Conservation (phyloP, 2,888 invertebrate genomes). For the Lepidochitona cinerea region DNA sequence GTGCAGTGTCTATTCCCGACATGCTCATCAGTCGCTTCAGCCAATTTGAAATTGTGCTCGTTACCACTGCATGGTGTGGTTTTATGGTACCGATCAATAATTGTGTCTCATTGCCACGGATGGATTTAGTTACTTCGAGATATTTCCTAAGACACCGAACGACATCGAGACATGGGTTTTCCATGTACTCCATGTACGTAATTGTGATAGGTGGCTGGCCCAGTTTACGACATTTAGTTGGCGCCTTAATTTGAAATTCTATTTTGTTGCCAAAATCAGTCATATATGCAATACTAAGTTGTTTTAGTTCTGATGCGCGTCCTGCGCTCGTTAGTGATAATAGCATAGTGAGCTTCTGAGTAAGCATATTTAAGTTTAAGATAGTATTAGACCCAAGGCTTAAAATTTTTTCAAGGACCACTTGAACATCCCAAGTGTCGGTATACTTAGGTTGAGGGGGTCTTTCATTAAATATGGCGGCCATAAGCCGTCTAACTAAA, state of each 20-base stretch:
- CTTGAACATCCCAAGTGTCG: constrained; percentile 15
- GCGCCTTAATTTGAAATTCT: not conserved
- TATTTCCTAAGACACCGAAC: not conserved
- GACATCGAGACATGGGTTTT: not conserved
- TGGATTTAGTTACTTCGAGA: not conserved
- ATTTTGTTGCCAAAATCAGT: not conserved
- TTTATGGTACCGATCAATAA: not conserved
- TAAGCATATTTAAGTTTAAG: not conserved
- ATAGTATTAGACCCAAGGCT: not conserved
- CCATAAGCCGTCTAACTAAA: constrained; percentile 10
- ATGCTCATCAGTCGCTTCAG: not conserved
- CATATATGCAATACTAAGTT: not conserved
- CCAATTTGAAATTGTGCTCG: constrained; percentile 3
- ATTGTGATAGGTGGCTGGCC: not conserved
- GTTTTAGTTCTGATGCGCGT: constrained; percentile 15
- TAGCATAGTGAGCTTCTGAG: constrained; percentile 15
- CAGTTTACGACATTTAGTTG: constrained; percentile 9
- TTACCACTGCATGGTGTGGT: not conserved
- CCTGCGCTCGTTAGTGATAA: constrained; percentile 13
- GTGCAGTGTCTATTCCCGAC: not conserved
- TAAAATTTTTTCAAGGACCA: constrained; percentile 9
- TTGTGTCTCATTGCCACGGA: not conserved
- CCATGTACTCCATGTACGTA: not conserved
- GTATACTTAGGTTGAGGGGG: constrained; percentile 13
- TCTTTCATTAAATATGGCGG: constrained; percentile 17